Percentiles rank a stretch among this genome's conserved stretches.
Evolutionary conservation across 2,888 invertebrate genomes (phyloP).

Genomic region (Sialis fuliginosa): DNA sequence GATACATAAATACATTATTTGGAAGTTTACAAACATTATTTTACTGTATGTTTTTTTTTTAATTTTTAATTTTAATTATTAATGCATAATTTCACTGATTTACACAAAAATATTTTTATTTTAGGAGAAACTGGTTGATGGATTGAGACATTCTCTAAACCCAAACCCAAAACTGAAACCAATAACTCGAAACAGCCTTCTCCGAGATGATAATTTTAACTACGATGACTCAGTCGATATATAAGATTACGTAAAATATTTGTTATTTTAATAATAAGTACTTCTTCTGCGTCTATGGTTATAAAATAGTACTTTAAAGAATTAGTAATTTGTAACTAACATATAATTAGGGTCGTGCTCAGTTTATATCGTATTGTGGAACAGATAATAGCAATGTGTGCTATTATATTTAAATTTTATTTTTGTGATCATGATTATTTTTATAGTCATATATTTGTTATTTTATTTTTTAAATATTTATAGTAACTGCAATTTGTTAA

Average conservation of each 20-base stretch:
- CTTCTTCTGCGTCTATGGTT: not conserved
- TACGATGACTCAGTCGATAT: conserved; percentile 10
- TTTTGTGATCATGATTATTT: no score
- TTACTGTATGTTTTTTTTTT: no score
- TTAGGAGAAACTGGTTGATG: conserved; percentile 7
- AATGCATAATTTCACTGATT: not conserved
- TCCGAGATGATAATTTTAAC: conserved; percentile 10
- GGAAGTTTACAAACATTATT: no score
- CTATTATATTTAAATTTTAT: no score
- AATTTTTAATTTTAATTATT: no score
- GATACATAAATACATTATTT: no score
- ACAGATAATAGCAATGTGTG: no score
- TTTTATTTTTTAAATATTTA: conserved; percentile 12
- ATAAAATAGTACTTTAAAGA: no score
- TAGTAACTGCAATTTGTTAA: conserved; percentile 1
- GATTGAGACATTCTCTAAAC: conserved; percentile 2
- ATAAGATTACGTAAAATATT: conserved; percentile 4
- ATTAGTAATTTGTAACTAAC: no score
- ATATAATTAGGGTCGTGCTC: no score
- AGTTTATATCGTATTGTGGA: no score
- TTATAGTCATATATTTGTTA: no score
- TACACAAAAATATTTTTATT: not conserved
- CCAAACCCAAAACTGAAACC: not conserved
- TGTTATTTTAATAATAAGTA: conserved; percentile 1
- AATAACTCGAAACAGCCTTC: conserved; percentile 5